Conservation (phyloP, 2,888 invertebrate species). For the Melanchra persicariae region DNA sequence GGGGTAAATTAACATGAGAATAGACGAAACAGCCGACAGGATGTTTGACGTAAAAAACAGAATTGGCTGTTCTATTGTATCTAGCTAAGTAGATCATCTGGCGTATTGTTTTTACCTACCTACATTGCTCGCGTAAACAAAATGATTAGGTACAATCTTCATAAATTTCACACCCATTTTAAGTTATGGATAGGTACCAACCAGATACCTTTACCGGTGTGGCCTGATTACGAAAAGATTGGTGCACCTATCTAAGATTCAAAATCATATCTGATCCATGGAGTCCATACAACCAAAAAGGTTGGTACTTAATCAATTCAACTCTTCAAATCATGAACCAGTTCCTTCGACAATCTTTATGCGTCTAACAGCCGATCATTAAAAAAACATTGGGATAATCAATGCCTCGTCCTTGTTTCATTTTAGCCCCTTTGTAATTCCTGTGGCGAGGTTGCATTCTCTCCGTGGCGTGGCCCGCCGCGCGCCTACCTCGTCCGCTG, state of each 20-base stretch:
- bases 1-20: conserved; percentile 77
- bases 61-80: conserved; percentile 55
- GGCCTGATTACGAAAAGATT: conserved; percentile 16
- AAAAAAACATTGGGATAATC: conserved; percentile 79
- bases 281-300: conserved; percentile 14
- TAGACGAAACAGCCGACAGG: conserved; percentile 71
- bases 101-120: conserved; percentile 41
- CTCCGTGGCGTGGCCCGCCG: conserved; percentile 72
- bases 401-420: conserved; percentile 85
- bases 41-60: conserved; percentile 74
- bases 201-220: conserved; percentile 9
- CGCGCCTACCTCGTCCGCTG: conserved; percentile 67
- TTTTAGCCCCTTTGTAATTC: conserved; percentile 85
- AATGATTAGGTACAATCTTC: conserved; percentile 21
- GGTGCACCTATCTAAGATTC: neutral
- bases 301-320: conserved; percentile 31
- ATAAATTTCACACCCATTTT: conserved; percentile 43
- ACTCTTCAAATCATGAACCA: conserved; percentile 44
- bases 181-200: conserved; percentile 26
- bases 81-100: conserved; percentile 30
- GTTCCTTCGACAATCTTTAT: conserved; percentile 66
- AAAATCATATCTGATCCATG: conserved; percentile 9
- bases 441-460: conserved; percentile 86
- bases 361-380: conserved; percentile 64
- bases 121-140: conserved; percentile 19